phyloP scores from a whole-genome alignment of 1,140 invertebrate genomes.

The Euschistus heros region DNA sequence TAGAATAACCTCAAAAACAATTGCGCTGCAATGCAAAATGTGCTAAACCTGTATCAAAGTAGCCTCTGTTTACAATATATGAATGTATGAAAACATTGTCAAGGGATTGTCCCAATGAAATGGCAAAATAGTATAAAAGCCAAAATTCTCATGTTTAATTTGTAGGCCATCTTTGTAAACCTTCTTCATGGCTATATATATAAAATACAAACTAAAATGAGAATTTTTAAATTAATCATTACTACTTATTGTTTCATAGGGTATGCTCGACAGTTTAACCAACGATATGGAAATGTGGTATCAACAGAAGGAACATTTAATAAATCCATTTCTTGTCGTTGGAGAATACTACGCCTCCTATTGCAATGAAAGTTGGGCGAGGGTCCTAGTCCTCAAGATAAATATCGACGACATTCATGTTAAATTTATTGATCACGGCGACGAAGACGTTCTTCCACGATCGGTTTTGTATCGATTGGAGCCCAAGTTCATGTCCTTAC shows the following conservation, averaged over 20 bases:
- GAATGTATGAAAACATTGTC: no score
- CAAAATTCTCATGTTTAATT: no score
- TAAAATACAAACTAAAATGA: background rate
- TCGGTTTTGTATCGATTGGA: background rate
- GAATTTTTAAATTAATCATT: background rate
- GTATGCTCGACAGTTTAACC: background rate
- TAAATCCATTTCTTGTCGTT: background rate
- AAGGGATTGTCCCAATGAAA: no score
- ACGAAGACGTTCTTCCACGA: background rate
- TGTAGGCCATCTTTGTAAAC: conserved; percentile 31
- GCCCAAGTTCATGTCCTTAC: background rate
- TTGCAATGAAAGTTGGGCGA: background rate
- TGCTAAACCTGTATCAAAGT: no score
- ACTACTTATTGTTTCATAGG: background rate
- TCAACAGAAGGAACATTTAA: background rate
- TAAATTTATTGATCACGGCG: conserved; percentile 14
- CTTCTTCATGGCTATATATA: conserved; percentile 35
- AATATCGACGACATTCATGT: conserved; percentile 1
- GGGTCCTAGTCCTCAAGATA: background rate
- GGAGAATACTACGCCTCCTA: background rate
- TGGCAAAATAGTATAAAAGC: no score
- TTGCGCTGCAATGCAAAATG: no score
- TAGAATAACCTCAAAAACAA: no score
- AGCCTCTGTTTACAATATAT: no score
- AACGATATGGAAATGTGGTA: background rate